Evolutionary conservation across 1,140 invertebrate genomes (phyloP), one percentile per base, ranked within the genome.

Genomic region (Drosophila sproati): DNA sequence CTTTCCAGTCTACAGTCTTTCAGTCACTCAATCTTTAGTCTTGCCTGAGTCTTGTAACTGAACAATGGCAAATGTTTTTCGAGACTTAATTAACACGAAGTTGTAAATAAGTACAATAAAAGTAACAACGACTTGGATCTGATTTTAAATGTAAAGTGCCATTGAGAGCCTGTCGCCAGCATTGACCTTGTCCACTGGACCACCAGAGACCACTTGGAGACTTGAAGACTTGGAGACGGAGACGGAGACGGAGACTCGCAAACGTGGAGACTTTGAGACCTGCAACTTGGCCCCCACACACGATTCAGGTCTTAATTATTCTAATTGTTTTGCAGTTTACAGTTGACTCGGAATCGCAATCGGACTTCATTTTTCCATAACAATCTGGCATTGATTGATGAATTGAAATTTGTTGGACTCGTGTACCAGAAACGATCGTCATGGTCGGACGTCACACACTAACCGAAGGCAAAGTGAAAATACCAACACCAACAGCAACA

Each of bases 351-450:
- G 8, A 66, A 34, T 50, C 31, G 39, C 7, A 66, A 34, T 50
- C 31, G 37, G 35, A 51, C 52, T 54, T 63, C 41, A 8, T 37
- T 45, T 56, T 60, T 12, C 12, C 48, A 20, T 20, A 45, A 32
- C 45, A 60, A 47, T 51, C 59, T 82, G 80, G 70, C 80, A 82
- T 68, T 82, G 80, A 82, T 82, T 82, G 80, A 82, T 78, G 79
- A 68, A 80, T 73, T 64, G 52, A 52, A 78, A 68, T 77, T 51
- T 39, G 56, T 59, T 55, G 54, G 43, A 55, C 48, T 63, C 47
- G 54, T 52, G 62, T 63, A 63, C 59, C 69, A 73, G 39, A 61
- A 56, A 31, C 37, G 51, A 63, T 34, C 47, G 47, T 67, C 71
- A 54, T 59, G 61, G 62, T 59, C 63, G 59, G 51, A 20, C 29